phyloP scores from a whole-genome alignment of 2,888 invertebrate species.

The Noctua pronuba region DNA sequence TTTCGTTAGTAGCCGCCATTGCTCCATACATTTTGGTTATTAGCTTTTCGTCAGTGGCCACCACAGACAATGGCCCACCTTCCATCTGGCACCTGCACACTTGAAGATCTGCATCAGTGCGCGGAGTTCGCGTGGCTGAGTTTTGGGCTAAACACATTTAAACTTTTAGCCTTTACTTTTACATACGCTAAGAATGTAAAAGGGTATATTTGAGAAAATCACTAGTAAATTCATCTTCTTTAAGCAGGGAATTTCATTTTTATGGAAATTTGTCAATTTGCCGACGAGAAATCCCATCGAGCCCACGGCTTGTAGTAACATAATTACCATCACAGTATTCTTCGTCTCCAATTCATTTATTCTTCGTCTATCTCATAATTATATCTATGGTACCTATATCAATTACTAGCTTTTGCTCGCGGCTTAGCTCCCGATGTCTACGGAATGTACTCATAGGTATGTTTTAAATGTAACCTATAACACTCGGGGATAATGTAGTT shows the following conservation, averaged over 20 bases:
- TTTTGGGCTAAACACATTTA: too few relatives aligned
- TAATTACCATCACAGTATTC: neutral
- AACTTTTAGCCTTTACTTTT: too few relatives aligned
- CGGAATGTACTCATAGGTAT: too few relatives aligned
- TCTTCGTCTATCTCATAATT: neutral
- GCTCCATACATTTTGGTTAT: neutral
- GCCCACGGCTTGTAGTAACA: neutral
- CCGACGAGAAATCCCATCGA: neutral
- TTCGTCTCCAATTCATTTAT: neutral
- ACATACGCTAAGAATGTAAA: neutral
- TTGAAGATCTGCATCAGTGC: too few relatives aligned
- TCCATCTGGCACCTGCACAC: too few relatives aligned
- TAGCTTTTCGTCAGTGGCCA: neutral
- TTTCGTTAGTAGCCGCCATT: neutral
- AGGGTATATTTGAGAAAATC: neutral
- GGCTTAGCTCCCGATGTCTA: neutral
- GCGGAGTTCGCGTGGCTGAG: too few relatives aligned
- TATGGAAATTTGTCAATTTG: neutral
- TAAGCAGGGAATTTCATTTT: too few relatives aligned
- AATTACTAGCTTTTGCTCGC: neutral
- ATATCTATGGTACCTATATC: neutral
- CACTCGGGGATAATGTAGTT: neutral
- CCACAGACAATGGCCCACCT: too few relatives aligned
- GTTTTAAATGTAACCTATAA: neutral
- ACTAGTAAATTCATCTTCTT: neutral